Conservation (phyloP, 2,888 invertebrate species). For the Leptinotarsa peninsularis region DNA sequence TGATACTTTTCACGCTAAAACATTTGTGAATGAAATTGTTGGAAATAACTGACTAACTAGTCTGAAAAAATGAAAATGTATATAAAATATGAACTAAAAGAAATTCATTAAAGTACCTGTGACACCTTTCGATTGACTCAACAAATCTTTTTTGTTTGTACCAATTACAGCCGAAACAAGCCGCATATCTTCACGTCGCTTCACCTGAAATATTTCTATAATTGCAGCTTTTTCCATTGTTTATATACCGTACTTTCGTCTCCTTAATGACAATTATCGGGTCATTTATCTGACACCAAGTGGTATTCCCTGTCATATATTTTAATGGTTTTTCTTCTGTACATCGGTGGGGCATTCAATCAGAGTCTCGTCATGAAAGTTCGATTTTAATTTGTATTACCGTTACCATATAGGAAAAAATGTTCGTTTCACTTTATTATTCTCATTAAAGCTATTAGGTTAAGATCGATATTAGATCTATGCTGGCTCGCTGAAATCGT, state of each 20-base stretch:
- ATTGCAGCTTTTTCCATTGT: constrained; percentile 16
- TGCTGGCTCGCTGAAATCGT: neutral
- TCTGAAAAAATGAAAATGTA: too few relatives aligned
- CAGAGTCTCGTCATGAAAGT: neutral
- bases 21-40: too few relatives aligned
- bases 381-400: neutral
- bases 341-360: neutral
- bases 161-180: neutral
- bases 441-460: neutral
- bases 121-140: neutral
- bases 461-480: neutral
- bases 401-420: neutral
- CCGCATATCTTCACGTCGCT: neutral
- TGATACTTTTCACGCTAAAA: too few relatives aligned
- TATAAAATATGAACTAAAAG: neutral
- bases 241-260: constrained; percentile 12
- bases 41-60: too few relatives aligned
- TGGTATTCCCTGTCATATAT: constrained; percentile 37
- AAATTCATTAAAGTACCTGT: neutral
- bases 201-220: constrained; percentile 5
- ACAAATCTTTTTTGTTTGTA: neutral
- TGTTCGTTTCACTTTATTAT: neutral
- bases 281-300: constrained; percentile 41
- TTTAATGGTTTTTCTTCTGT: constrained; percentile 34
- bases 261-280: constrained; percentile 37